phyloP scores from a whole-genome alignment of 1,140 invertebrate genomes.

The Harpegnathos saltator region DNA sequence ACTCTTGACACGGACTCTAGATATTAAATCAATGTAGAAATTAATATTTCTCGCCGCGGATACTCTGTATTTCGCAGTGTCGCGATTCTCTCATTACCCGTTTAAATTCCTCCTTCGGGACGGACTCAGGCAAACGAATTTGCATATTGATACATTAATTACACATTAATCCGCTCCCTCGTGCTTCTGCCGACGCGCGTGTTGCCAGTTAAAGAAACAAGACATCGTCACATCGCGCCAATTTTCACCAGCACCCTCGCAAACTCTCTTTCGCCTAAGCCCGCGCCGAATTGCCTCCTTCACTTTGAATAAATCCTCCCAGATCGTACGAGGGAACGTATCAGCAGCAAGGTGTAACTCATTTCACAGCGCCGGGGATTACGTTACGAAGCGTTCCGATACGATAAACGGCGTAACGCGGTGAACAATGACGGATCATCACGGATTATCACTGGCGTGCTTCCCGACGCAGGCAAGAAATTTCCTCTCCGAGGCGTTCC shows the following conservation, averaged over 20 bases:
- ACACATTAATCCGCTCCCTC: not conserved
- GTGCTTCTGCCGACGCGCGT: not conserved
- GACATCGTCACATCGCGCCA: too few relatives aligned
- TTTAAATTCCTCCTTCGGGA: not conserved
- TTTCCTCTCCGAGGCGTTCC: not conserved
- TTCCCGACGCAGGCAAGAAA: conserved; percentile 3
- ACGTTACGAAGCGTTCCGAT: conserved; percentile 13
- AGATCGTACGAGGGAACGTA: not conserved
- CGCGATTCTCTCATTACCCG: not conserved
- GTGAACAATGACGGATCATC: conserved; percentile 16
- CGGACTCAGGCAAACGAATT: conserved; percentile 32
- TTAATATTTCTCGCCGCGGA: not conserved
- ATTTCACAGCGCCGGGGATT: conserved; percentile 31
- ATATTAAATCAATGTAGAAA: not conserved
- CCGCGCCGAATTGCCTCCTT: not conserved
- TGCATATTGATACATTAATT: not conserved
- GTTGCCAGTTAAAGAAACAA: too few relatives aligned
- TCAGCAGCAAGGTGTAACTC: conserved; percentile 31
- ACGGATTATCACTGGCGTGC: not conserved
- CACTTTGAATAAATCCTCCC: not conserved
- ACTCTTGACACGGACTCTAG: too few relatives aligned
- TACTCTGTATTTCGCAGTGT: conserved; percentile 15
- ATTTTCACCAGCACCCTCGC: not conserved
- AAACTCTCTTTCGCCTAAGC: not conserved
- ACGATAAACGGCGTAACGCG: conserved; percentile 15